A percentile compares a stretch with the other conserved stretches of the same genome.
Evolutionary conservation across 2,888 invertebrate species (phyloP).

Genomic region (Eubasilissa splendida): DNA sequence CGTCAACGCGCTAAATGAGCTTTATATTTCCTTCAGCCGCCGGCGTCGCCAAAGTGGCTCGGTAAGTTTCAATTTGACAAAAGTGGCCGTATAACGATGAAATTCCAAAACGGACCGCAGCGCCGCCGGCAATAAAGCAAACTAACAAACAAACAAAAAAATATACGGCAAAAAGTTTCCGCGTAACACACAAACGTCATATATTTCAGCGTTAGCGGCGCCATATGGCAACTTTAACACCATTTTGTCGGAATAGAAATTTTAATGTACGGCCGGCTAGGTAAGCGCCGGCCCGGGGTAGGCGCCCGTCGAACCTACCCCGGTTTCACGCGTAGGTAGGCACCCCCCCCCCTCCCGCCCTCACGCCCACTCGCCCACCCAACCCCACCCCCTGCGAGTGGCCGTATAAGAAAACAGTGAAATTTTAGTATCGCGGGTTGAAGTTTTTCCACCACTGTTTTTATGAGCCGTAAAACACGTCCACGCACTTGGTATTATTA

Average conservation of each 20-base stretch:
- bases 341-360: neutral
- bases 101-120: conserved; percentile 19
- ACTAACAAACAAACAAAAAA: conserved; percentile 30
- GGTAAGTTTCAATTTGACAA: conserved; percentile 35
- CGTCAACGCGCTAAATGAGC: no score
- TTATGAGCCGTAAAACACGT: conserved; percentile 37
- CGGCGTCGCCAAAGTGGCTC: no score
- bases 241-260: conserved; percentile 48
- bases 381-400: neutral
- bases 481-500: conserved; percentile 6
- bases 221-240: conserved; percentile 48
- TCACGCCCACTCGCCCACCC: neutral
- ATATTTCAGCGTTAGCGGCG: conserved; percentile 42
- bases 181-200: conserved; percentile 41
- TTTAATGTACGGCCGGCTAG: conserved; percentile 46
- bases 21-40: no score
- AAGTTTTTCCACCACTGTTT: conserved; percentile 31
- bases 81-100: conserved; percentile 19
- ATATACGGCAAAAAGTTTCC: conserved; percentile 32
- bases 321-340: neutral
- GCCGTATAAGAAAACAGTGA: conserved; percentile 28
- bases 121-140: conserved; percentile 19
- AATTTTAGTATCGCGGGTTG: conserved; percentile 31
- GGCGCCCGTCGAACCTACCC: neutral
- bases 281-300: neutral